Conservation (phyloP, 1,140 invertebrate genomes). For the Ips typographus region DNA sequence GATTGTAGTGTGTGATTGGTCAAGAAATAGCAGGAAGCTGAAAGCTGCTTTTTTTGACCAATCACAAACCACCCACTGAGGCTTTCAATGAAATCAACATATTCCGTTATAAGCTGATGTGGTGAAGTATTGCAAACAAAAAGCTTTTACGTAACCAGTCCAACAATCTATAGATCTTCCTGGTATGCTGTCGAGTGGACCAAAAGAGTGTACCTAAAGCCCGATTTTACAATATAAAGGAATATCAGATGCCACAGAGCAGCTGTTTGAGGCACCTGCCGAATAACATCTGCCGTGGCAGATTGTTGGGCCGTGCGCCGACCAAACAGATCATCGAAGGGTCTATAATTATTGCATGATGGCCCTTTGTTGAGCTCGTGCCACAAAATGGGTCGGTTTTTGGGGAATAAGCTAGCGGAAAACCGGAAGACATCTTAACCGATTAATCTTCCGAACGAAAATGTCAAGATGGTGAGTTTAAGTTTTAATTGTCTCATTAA, state of each 20-base stretch:
- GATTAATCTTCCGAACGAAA: too few relatives aligned
- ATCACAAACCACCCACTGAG: too few relatives aligned
- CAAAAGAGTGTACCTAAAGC: not conserved
- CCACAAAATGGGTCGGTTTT: not conserved
- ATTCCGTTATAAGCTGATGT: too few relatives aligned
- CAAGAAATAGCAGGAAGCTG: too few relatives aligned
- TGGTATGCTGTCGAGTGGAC: not conserved
- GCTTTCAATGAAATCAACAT: too few relatives aligned
- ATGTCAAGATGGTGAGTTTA: too few relatives aligned
- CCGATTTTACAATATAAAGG: not conserved
- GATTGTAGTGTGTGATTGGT: too few relatives aligned
- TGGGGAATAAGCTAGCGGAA: not conserved
- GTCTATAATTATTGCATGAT: not conserved
- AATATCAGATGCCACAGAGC: not conserved
- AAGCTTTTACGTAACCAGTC: too few relatives aligned
- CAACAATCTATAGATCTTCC: too few relatives aligned
- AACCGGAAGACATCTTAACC: not conserved
- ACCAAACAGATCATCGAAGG: not conserved
- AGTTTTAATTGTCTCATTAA: too few relatives aligned
- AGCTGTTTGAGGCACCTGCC: conserved; percentile 1
- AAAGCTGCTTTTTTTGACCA: too few relatives aligned
- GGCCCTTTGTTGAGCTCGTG: not conserved
- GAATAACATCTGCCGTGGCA: conserved; percentile 10
- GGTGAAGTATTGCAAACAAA: too few relatives aligned
- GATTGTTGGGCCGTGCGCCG: conserved; percentile 8